These are phyloP conservation scores for Malthinus seriepunctatus DNA, from an alignment of 2,888 invertebrate species.

Conservation along the genomic window DNA sequence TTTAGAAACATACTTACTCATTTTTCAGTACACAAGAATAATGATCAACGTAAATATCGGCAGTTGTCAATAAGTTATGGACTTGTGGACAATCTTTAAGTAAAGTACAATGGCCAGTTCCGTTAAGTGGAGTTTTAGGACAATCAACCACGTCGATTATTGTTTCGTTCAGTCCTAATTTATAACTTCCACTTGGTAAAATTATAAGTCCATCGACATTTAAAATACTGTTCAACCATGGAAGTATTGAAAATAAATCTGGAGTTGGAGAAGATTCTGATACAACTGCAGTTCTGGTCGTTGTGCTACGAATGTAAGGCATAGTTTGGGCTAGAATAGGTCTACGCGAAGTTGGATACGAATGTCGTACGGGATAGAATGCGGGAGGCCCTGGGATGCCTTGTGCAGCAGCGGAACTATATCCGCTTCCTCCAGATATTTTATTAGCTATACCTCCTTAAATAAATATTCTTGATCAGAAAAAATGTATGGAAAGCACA, in stretches of 20 bases:
- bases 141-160: neutral
- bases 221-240: constrained; percentile 10
- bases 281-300: too few species aligned
- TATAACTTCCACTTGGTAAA: constrained; percentile 10
- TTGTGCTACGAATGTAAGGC: too few species aligned
- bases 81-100: neutral
- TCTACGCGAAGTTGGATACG: too few species aligned
- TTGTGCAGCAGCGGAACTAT: too few species aligned
- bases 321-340: too few species aligned
- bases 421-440: too few species aligned
- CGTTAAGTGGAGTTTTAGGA: neutral
- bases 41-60: neutral
- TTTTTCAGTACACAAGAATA: neutral
- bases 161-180: neutral
- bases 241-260: constrained; percentile 4
- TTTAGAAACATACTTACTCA: neutral
- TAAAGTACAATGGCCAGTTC: neutral
- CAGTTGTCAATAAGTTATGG: neutral
- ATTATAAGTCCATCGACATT: constrained; percentile 8
- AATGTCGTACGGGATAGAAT: too few species aligned
- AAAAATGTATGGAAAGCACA: too few species aligned
- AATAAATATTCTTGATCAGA: too few species aligned
- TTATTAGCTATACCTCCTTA: too few species aligned
- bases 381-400: too few species aligned
- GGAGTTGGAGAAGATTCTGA: neutral